A percentile compares a stretch with the other conserved stretches of the same genome.
Conservation (phyloP, 2,888 invertebrate species). For the Metallyticus violacea region DNA sequence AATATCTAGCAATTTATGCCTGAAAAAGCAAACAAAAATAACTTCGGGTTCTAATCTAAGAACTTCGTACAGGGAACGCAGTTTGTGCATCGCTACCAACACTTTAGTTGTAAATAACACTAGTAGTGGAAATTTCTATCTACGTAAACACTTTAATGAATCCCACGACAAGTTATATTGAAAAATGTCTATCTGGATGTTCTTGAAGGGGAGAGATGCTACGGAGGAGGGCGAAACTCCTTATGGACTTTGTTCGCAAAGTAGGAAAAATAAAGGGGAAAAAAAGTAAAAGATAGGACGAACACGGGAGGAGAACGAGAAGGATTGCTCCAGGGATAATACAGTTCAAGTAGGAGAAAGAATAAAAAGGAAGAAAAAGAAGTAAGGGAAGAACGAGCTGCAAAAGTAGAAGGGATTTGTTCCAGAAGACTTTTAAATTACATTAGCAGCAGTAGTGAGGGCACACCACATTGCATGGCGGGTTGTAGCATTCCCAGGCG, state of each 20-base stretch:
- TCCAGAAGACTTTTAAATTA: slow-evolving; percentile 32
- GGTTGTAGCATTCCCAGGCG: slow-evolving; percentile 11
- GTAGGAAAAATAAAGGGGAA: neutral
- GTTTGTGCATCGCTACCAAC: neutral
- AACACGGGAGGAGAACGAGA: neutral
- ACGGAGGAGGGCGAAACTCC: neutral
- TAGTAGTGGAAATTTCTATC: neutral
- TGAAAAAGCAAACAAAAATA: no score
- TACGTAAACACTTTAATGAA: slow-evolving; percentile 6
- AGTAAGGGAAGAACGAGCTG: neutral
- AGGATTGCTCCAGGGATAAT: neutral
- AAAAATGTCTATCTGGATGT: neutral
- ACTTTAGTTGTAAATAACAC: no score
- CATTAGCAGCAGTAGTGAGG: slow-evolving; percentile 23
- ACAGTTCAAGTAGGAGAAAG: neutral
- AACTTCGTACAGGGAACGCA: neutral
- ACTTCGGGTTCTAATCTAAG: no score
- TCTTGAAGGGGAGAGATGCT: neutral
- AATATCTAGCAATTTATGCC: no score
- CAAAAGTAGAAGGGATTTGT: slow-evolving; percentile 12
- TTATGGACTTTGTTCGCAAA: slow-evolving; percentile 1
- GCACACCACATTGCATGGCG: neutral
- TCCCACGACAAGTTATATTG: slow-evolving; percentile 4
- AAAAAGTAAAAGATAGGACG: neutral
- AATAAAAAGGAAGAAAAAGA: neutral